Percentiles rank a stretch among this genome's conserved stretches.
phyloP scores from a whole-genome alignment of 1,140 invertebrate species.

The Leptopilina clavipes region DNA sequence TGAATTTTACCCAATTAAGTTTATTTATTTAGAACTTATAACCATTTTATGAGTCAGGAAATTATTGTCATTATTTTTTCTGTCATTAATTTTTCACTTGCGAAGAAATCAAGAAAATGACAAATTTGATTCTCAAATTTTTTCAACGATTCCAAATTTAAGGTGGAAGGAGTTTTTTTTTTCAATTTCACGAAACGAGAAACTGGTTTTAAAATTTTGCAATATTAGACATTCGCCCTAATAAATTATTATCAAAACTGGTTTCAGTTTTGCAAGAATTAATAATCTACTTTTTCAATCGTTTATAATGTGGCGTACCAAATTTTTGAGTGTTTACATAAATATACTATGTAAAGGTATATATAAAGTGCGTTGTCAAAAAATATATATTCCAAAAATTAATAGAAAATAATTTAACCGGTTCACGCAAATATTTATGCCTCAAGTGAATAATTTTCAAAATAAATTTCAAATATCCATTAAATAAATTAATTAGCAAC shows the following conservation, averaged over 20 bases:
- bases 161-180: not conserved
- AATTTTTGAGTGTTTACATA: not conserved
- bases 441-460: not conserved
- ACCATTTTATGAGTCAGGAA: too few relatives aligned
- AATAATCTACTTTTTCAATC: slow-evolving; percentile 1
- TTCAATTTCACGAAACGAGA: not conserved
- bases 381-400: not conserved
- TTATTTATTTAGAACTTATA: too few relatives aligned
- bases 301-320: not conserved
- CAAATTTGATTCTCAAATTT: too few relatives aligned
- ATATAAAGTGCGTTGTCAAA: too few relatives aligned
- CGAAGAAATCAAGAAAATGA: too few relatives aligned
- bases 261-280: slow-evolving; percentile 17
- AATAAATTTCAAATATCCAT: too few relatives aligned
- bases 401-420: not conserved
- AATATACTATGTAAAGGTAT: too few relatives aligned
- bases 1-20: too few relatives aligned
- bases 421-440: not conserved
- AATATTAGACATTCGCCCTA: not conserved
- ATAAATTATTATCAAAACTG: slow-evolving; percentile 18
- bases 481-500: too few relatives aligned
- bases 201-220: slow-evolving; percentile 25
- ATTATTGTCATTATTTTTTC: too few relatives aligned
- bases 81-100: too few relatives aligned
- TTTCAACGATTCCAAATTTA: not conserved